phyloP scores from a whole-genome alignment of 2,888 invertebrate genomes.

The Rhorus exstirpatorius region DNA sequence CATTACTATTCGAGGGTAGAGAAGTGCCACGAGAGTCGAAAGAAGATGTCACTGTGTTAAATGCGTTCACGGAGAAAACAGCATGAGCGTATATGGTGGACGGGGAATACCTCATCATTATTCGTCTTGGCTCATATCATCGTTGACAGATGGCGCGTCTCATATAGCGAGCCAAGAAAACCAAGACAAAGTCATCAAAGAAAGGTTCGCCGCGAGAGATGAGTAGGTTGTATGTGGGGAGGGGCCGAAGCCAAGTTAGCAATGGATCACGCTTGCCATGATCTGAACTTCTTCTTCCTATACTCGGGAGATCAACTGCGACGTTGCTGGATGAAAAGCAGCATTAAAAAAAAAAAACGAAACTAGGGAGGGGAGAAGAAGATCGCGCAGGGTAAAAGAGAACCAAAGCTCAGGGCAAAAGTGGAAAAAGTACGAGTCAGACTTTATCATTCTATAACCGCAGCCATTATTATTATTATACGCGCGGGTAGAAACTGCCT shows the following conservation, averaged over 20 bases:
- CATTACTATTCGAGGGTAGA: conserved; percentile 52
- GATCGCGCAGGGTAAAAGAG: neutral
- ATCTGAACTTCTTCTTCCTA: conserved; percentile 3
- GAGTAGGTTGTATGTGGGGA: neutral
- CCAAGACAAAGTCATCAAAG: conserved; percentile 63
- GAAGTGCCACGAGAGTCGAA: neutral
- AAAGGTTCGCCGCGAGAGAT: conserved; percentile 22
- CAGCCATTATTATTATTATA: conserved; percentile 31
- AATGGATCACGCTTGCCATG: conserved; percentile 45
- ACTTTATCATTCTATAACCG: conserved; percentile 30
- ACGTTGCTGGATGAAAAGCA: conserved; percentile 17
- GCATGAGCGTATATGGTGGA: neutral
- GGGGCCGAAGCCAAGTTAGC: conserved; percentile 22
- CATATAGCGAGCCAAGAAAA: conserved; percentile 41
- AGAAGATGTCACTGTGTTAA: conserved; percentile 36
- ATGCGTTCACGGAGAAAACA: conserved; percentile 7
- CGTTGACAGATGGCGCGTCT: conserved; percentile 60
- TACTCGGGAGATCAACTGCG: conserved; percentile 44
- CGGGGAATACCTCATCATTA: conserved; percentile 52
- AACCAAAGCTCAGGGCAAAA: conserved; percentile 1
- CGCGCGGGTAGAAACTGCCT: conserved; percentile 35
- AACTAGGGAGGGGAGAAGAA: conserved; percentile 16
- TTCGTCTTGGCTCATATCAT: conserved; percentile 59
- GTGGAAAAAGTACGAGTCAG: conserved; percentile 47
- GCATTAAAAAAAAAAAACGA: conserved; percentile 21